Evolutionary conservation across 2,113 vertebrate genomes (phyloP), one percentile per base, ranked within the genome.

Genomic region (Oxyura jamaicensis): DNA sequence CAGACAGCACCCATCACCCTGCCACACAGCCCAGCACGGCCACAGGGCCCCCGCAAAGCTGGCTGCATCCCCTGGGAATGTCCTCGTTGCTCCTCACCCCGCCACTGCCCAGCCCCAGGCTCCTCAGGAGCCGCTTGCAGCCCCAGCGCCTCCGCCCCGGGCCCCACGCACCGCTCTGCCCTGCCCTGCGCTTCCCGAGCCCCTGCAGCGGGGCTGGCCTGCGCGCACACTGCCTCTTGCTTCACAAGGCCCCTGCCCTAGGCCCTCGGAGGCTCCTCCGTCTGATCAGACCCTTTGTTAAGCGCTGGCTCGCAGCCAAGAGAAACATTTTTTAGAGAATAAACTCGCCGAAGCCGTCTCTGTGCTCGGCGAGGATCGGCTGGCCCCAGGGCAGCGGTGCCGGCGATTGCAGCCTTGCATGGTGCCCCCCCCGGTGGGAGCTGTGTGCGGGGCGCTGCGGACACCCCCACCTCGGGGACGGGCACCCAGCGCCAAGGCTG

Each of bases 261-360:
- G 65, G 93, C 93, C 88, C 83, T 92, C 86, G 79, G 76, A 95
- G 94, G 93, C 78, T 95, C 90, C 96, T 94, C 93, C 69, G 77
- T 93, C 90, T 72, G 3, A 96, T 91, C 95, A 96, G 97, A 96
- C 91, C 95, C 96, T 96, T 97, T 97, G 96, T 97, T 97, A 92
- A 91, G 79, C 1, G 1, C 75, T 96, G 97, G 96, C 97, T 80
- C 1, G 0, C 66, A 88, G 96, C 97, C 97, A 97, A 97, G 79
- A 93, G 79, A 95, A 97, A 96, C 91, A 93, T 94, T 96, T 95
- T 94, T 91, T 91, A 91, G 94, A 83, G 90, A 84, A 96, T 85
- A 90, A 95, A 80, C 92, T 90, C 9, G 28, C 78, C 76, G 78
- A 92, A 95, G 95, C 95, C 58, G 22, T 79, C 83, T 94, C 77